Base-by-base conservation (phyloP, 1,140 invertebrate species). In the Lepidotrigona ventralis region DNA sequence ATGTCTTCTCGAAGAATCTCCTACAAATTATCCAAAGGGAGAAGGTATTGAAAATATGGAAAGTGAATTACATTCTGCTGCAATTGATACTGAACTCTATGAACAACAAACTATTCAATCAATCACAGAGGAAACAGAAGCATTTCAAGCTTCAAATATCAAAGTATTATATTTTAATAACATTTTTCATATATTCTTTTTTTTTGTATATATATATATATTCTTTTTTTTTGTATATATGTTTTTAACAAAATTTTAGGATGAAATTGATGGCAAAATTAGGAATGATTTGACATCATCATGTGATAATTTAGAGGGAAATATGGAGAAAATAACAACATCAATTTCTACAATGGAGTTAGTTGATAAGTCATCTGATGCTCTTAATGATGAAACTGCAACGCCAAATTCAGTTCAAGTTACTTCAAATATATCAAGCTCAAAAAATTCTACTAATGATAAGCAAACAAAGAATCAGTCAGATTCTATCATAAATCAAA, bases 11-110 rank as follows among this genome's bases (percentile, higher is more conserved):
- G 92, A 92, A 23, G 93, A 93, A 86, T 94, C 93, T 1, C 93
- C 93, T 19, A 93, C 92, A 17, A 93, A 93, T 91, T 94, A 93
- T 86, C 93, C 93, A 8, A 90, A 90, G 66, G 93, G 92, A 46
- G 93, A 94, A 87, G 92, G 92, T 9, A 84, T 94, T n/a, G 93
- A 94, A 77, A 92, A 94, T 81, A 94, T 95, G 91, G 94, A 95
- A 77, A 94, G 93, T 74, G 93, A 95, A 85, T 89, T 94, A 21
- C 93, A 94, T 86, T 94, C 93, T 17, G 94, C 94, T 46, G 93
- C 94, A 33, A 94, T 94, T 54, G 94, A 94, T 39, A 93, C 91
- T 1, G 92, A 92, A 70, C 79, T 90, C 11, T 93, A 92, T 80
- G 92, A 94, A 79, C 91, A 92, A 72, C 86, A 92, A 80, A 83